These are phyloP conservation scores for Paralichthys olivaceus DNA, from an alignment of 2,113 vertebrate genomes.

Conservation along the genomic window DNA sequence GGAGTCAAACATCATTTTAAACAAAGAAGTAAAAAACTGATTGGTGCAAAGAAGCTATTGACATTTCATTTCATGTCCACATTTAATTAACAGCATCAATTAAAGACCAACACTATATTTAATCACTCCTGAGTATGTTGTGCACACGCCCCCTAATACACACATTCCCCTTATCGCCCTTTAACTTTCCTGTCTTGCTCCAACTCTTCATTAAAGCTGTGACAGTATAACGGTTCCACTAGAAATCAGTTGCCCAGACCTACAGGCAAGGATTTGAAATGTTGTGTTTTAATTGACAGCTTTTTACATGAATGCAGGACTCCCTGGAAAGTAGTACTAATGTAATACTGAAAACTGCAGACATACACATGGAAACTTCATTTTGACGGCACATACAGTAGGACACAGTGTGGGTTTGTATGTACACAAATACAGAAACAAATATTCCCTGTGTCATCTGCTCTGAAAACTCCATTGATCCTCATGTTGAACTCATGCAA, in stretches of 20 bases:
- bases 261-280: too few species aligned
- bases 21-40: slow-evolving; percentile 34
- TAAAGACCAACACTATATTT: slow-evolving; percentile 13
- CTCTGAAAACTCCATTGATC: slow-evolving; percentile 6
- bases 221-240: slow-evolving; percentile 4
- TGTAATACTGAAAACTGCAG: background rate
- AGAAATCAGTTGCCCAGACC: background rate
- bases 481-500: slow-evolving; percentile 21
- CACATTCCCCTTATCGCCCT: background rate
- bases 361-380: background rate
- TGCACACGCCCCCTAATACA: background rate
- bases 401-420: background rate
- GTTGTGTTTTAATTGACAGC: too few species aligned
- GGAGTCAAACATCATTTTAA: slow-evolving; percentile 38
- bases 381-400: background rate
- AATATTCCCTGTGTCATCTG: slow-evolving; percentile 6
- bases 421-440: background rate
- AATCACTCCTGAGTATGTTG: background rate
- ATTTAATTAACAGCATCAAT: slow-evolving; percentile 20
- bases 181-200: background rate
- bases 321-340: background rate
- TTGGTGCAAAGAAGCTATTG: background rate
- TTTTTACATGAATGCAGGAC: too few species aligned
- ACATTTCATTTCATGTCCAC: slow-evolving; percentile 16
- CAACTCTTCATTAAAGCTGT: background rate